Evolutionary conservation across 2,113 vertebrate species (phyloP), one percentile per base, ranked within the genome.

Genomic region (Otis tarda): DNA sequence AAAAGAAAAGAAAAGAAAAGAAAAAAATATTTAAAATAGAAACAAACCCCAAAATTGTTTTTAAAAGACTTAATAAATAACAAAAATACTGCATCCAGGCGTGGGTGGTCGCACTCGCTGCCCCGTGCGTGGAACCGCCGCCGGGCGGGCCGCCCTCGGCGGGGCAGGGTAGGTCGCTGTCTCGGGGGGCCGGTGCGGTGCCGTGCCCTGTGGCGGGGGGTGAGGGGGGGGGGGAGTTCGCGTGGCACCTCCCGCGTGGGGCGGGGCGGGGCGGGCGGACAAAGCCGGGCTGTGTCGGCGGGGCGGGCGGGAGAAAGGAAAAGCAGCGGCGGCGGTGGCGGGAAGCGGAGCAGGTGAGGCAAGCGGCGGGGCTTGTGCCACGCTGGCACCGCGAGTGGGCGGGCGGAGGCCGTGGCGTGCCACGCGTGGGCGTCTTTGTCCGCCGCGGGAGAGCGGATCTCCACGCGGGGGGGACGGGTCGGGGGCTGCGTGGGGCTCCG

Each of bases 201-300:
- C 76, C 57, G 43, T 9, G 70, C 75, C 43, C 43, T 53, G 80
- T 77, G 39, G 39, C 39, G 39, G 39, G 39, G 9, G 39, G 91
- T 89, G n/a, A n/a, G n/a, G n/a, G n/a, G n/a, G n/a, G n/a, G 61
- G 78, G 31, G 83, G 68, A 39, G 67, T 7, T 79, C 87, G 70
- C 83, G 92, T 18, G 86, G 91, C 96, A 7, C 89, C 87, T 87
- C 93, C 95, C 91, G 96, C 89, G 73, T n/a, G 85, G 96, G 93
- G 96, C 95, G 91, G 94, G 21, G 95, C 59, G 96, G 97, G 94
- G 73, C 94, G 97, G 96, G 97, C 92, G 96, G 97, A 97, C 98
- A 98, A 98, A 98, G 98, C 97, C 97, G 95, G 90, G 96, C 96
- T 39, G 39, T 97, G 97, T 95, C 97, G 83, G 93, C 64, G 68